Evolutionary conservation across 2,113 vertebrate species (phyloP).

Genomic region (Grantiella picta): DNA sequence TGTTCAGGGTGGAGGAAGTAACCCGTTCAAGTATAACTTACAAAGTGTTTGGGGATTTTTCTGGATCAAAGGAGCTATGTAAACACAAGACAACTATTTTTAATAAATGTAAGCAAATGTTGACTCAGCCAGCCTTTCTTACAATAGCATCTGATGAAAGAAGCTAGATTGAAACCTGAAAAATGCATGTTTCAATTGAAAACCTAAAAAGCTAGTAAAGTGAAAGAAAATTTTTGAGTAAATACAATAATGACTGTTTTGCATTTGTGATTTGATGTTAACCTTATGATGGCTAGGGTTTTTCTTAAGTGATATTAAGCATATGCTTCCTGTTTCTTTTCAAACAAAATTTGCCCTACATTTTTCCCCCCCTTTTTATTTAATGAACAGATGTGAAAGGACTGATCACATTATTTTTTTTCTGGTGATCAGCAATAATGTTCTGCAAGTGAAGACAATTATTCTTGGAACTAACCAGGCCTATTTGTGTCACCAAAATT

Average conservation of each 20-base stretch:
- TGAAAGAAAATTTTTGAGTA: not conserved
- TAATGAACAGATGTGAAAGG: constrained; percentile 59
- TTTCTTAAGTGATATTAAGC: constrained; percentile 49
- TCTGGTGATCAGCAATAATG: constrained; percentile 44
- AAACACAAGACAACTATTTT: constrained; percentile 50
- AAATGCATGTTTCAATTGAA: not conserved
- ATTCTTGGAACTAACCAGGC: constrained; percentile 31
- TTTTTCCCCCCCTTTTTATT: not conserved
- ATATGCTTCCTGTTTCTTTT: constrained; percentile 64
- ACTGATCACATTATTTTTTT: constrained; percentile 44
- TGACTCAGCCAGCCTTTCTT: not conserved
- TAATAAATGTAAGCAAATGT: constrained; percentile 55
- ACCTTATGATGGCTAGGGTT: constrained; percentile 14
- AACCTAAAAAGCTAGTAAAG: constrained; percentile 20
- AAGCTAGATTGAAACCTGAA: constrained; percentile 10
- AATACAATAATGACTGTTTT: constrained; percentile 54
- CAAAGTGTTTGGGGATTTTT: constrained; percentile 1
- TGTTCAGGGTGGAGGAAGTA: not conserved
- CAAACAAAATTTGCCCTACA: constrained; percentile 38
- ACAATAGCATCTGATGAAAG: constrained; percentile 35
- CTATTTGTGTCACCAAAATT: constrained; percentile 26
- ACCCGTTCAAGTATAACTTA: not conserved
- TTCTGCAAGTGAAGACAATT: constrained; percentile 40
- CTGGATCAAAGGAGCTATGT: constrained; percentile 16
- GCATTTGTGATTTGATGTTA: constrained; percentile 63